Conservation (phyloP, 2,797 vertebrate genomes). For the Karalla daura region DNA sequence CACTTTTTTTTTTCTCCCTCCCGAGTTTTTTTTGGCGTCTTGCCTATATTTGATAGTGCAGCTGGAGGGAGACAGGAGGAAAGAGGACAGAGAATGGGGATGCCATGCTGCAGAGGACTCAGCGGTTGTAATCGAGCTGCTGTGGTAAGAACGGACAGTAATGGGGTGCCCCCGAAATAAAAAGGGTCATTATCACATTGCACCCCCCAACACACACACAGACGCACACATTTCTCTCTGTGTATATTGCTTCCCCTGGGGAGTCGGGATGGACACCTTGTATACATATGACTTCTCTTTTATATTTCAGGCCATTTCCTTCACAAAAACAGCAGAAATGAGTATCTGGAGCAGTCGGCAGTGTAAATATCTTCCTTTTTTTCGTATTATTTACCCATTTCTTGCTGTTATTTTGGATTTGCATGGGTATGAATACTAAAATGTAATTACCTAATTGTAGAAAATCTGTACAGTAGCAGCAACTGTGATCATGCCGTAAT, state of each 20-base stretch:
- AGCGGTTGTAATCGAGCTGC: too few species aligned
- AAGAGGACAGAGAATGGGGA: too few species aligned
- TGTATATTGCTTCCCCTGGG: background rate
- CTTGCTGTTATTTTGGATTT: background rate
- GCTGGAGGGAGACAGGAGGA: too few species aligned
- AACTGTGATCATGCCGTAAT: background rate
- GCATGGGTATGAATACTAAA: background rate
- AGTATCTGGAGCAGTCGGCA: background rate
- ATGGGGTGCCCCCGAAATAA: too few species aligned
- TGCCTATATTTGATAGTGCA: too few species aligned
- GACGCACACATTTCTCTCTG: background rate
- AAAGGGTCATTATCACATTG: conserved; percentile 2
- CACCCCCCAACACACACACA: too few species aligned
- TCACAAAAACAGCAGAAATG: background rate
- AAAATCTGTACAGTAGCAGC: background rate
- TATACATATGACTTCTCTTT: conserved; percentile 12
- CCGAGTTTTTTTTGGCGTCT: too few species aligned
- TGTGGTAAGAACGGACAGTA: too few species aligned
- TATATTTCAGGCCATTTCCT: too few species aligned
- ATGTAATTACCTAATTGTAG: background rate
- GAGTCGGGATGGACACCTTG: background rate
- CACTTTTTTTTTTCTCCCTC: too few species aligned
- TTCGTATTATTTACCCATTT: background rate
- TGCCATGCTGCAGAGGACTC: too few species aligned
- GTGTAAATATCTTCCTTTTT: background rate